These are phyloP conservation scores for Toxostoma redivivum DNA, from an alignment of 2,113 vertebrate species.

Conservation along the genomic window DNA sequence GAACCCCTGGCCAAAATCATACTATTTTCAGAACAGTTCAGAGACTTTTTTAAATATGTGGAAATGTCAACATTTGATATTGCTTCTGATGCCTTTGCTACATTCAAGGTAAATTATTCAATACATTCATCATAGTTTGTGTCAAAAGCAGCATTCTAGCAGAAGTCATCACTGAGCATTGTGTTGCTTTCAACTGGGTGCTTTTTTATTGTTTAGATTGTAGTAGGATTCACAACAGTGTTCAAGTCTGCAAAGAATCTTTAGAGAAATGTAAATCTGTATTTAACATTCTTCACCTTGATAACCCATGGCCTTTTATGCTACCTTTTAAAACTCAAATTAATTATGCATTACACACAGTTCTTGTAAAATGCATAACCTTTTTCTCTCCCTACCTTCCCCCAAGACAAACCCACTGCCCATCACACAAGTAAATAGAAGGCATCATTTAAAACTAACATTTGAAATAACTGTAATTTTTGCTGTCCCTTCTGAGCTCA, in stretches of 20 bases:
- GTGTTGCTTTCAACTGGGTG: neutral
- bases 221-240: neutral
- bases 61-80: slow-evolving; percentile 98
- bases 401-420: neutral
- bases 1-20: slow-evolving; percentile 92
- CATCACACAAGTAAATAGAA: neutral
- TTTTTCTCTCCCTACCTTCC: neutral
- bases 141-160: neutral
- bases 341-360: neutral
- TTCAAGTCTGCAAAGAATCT: neutral
- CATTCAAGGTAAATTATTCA: slow-evolving; percentile 87
- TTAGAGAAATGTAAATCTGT: neutral
- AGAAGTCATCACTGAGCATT: neutral
- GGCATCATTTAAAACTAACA: neutral
- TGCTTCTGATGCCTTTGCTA: slow-evolving; percentile 96
- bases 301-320: neutral
- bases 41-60: slow-evolving; percentile 93
- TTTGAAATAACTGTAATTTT: neutral
- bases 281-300: neutral
- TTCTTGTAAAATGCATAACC: neutral
- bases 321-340: neutral
- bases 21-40: slow-evolving; percentile 88
- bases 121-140: neutral
- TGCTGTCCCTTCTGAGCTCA: neutral
- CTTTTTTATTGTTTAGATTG: neutral